Base-by-base conservation (phyloP, 2,888 invertebrate genomes). In the Ernsta delagoae region DNA sequence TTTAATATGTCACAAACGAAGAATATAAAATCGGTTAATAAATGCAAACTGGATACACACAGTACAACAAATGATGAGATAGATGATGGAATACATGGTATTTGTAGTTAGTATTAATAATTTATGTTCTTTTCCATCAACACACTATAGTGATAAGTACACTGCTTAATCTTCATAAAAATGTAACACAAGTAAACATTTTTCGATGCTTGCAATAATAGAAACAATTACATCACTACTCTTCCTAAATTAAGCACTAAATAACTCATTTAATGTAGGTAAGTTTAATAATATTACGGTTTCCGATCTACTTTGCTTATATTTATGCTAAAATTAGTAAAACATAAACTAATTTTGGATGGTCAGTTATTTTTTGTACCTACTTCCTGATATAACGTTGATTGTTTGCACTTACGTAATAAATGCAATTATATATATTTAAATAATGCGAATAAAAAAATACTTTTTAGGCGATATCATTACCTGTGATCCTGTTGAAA, bases 1-100 rank as follows among this genome's bases (percentile, higher is more conserved):
- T 92, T 82, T 87, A 91, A 87, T 89, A 93, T 93, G 93, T 92
- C 92, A 89, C 75, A 88, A 78, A 86, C 87, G 84, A 92, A 86
- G 88, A 90, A 89, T 87, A 82, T 80, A 81, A 91, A 89, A 89
- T 83, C 86, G 84, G 77, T 87, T 72, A 86, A 90, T 80, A 89
- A 86, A 87, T 85, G 76, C 79, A 85, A 78, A 79, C 80, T 79
- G 82, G 85, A 89, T 72, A 73, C 80, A 72, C 82, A 83, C 69
- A 74, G 45, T 57, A 16, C 75, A n/a, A n/a, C n/a, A 73, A 80
- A 77, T 73, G 77, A 80, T 68, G 85, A 75, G 78, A 77, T 83
- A 77, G 88, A 84, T 63, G 81, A 82, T 63, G 85, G 85, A 87
- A 89, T 91, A 90, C 88, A 9, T 50, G 50, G 50, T 50, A 50